A percentile compares a stretch with the other conserved stretches of the same genome.
These are phyloP conservation scores for Pocillopora damicornis DNA, from an alignment of 64 coral and sea anemone genomes.

Conservation along the genomic window DNA sequence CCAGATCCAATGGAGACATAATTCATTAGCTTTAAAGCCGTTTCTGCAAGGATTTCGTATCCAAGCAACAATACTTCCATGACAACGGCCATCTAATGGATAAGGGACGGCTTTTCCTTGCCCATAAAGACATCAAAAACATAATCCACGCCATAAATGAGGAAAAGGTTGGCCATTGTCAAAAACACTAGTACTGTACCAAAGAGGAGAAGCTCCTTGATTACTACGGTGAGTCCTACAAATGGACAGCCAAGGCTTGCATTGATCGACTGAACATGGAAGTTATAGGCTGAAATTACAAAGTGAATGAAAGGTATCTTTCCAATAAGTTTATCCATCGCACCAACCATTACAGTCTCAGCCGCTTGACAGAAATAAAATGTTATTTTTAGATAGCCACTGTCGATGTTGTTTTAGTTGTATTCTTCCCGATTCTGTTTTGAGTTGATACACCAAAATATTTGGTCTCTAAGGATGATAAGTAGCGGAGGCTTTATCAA, in stretches of 20 bases:
- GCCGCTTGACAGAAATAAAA: conserved; percentile 9
- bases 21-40: too few species aligned
- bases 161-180: conserved; percentile 13
- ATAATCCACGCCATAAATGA: conserved; percentile 13
- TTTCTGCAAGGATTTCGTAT: too few species aligned
- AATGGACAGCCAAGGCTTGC: conserved; percentile 34
- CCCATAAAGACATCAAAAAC: not conserved
- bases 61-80: conserved; percentile 6
- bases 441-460: conserved; percentile 21
- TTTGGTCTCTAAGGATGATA: not conserved
- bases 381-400: conserved; percentile 40
- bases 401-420: not conserved
- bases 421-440: not conserved
- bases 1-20: too few species aligned
- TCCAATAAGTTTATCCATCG: not conserved
- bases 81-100: conserved; percentile 45
- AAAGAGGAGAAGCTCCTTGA: conserved; percentile 35
- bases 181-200: conserved; percentile 40
- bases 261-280: conserved; percentile 6
- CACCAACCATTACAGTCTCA: not conserved
- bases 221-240: conserved; percentile 36
- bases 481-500: conserved; percentile 20
- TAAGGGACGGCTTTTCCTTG: conserved; percentile 20
- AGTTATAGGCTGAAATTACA: conserved; percentile 25
- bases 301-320: not conserved